Conservation (phyloP, 2,113 vertebrate species). For the Dinomys branickii region DNA sequence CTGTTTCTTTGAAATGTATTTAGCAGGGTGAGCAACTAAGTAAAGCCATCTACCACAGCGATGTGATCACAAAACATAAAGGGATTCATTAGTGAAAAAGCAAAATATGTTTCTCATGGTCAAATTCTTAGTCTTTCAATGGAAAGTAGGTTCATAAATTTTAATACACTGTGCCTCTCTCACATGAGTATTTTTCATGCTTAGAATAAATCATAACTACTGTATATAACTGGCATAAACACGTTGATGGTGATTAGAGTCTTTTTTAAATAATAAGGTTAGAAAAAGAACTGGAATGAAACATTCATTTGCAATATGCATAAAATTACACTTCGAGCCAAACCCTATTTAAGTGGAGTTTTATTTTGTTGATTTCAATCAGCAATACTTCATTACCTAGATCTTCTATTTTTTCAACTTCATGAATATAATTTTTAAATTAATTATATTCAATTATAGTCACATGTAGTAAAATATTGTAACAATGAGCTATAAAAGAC, state of each 20-base stretch:
- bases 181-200: constrained; percentile 61
- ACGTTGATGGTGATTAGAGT: constrained; percentile 51
- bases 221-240: constrained; percentile 35
- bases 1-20: constrained; percentile 54
- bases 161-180: constrained; percentile 28
- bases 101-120: constrained; percentile 4
- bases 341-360: background rate
- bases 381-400: background rate
- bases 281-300: background rate
- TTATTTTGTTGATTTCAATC: constrained; percentile 52
- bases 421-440: constrained; percentile 60
- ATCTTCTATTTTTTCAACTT: constrained; percentile 48
- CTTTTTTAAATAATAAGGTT: constrained; percentile 64
- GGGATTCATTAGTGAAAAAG: background rate
- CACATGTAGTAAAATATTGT: constrained; percentile 62
- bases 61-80: background rate
- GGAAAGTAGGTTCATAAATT: constrained; percentile 1
- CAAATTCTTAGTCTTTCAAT: constrained; percentile 42
- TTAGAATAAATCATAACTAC: constrained; percentile 18
- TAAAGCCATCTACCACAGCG: background rate
- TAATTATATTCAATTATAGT: constrained; percentile 58
- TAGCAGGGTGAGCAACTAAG: constrained; percentile 3
- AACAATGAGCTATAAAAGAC: constrained; percentile 40
- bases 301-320: background rate
- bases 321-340: constrained; percentile 49